Base-by-base conservation (phyloP, 2,888 invertebrate genomes). In the Listrodromus nycthemerus region DNA sequence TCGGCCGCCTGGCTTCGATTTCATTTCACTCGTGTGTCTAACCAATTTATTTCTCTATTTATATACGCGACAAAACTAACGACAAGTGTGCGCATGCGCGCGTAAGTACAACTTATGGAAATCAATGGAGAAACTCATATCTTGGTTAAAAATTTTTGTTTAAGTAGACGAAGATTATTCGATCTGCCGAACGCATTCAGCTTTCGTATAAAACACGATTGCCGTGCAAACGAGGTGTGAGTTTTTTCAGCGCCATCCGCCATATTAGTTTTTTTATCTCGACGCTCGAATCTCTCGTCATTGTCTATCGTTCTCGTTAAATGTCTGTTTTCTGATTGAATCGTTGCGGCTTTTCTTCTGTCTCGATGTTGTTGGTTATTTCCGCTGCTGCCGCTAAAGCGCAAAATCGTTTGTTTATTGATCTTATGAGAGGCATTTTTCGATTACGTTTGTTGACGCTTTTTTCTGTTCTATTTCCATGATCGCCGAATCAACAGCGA, bases 401-500 rank as follows among this genome's bases (percentile, higher is more conserved):
- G 61, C 27, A 27, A 61, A 61, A 1, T 45, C 41, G 5, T 61
- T 61, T 16, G 16, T 27, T 30, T 0, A 66, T 55, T 67, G 27
- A 79, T 66, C 37, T 37, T 0, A n/a, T n/a, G 10, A 19, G 8
- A 8, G 30, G 27, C 13, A 16, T 61, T 79, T 13, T 7, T 66
- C 5, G 27, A 13, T 37, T 21, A n/a, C n/a, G 19, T 7, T 63
- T 19, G n/a, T 24, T 50, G 21, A n/a, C 19, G 8, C 48, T 37
- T 52, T n/a, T 8, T 30, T 76, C 33, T 58, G 21, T 16, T 41
- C 27, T 37, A 3, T 79, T n/a, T 63, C 6, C 52, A 10, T 66
- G 65, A 70, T 67, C 30, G 24, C n/a, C n/a, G n/a, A n/a, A 67
- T 65, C 16, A 19, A 80, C 82, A 87, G 87, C 82, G 86, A 61